phyloP scores from a whole-genome alignment of 2,888 invertebrate genomes.

The Nomada ruficornis region DNA sequence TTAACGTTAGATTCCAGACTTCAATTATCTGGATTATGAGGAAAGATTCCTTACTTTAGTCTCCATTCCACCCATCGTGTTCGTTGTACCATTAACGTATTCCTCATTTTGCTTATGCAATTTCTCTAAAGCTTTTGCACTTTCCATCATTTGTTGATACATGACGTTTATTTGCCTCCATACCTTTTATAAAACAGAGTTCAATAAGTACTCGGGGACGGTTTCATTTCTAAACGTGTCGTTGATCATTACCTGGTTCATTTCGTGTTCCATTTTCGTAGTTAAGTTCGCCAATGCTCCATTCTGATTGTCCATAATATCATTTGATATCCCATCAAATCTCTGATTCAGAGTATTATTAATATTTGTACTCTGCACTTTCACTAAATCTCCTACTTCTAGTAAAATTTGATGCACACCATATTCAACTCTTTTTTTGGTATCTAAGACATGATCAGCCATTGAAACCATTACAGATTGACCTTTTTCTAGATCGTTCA shows the following conservation, averaged over 20 bases:
- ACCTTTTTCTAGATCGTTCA: constrained; percentile 88
- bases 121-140: constrained; percentile 90
- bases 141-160: constrained; percentile 92
- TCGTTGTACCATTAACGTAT: constrained; percentile 92
- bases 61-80: constrained; percentile 91
- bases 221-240: not conserved
- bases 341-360: constrained; percentile 89
- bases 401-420: constrained; percentile 92
- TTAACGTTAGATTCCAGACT: not conserved
- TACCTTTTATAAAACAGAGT: constrained; percentile 84
- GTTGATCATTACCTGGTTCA: constrained; percentile 86
- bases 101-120: constrained; percentile 91
- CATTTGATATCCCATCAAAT: constrained; percentile 89
- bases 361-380: constrained; percentile 87
- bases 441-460: constrained; percentile 93
- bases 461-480: constrained; percentile 93
- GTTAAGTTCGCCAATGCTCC: constrained; percentile 90
- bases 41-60: constrained; percentile 86
- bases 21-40: not conserved
- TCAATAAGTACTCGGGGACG: not conserved
- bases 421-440: constrained; percentile 93
- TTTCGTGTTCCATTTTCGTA: constrained; percentile 91
- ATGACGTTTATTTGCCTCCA: constrained; percentile 96
- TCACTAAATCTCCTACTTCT: constrained; percentile 90
- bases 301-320: constrained; percentile 90